Conservation (phyloP, 1,140 invertebrate species). For the Micrasema minimum region DNA sequence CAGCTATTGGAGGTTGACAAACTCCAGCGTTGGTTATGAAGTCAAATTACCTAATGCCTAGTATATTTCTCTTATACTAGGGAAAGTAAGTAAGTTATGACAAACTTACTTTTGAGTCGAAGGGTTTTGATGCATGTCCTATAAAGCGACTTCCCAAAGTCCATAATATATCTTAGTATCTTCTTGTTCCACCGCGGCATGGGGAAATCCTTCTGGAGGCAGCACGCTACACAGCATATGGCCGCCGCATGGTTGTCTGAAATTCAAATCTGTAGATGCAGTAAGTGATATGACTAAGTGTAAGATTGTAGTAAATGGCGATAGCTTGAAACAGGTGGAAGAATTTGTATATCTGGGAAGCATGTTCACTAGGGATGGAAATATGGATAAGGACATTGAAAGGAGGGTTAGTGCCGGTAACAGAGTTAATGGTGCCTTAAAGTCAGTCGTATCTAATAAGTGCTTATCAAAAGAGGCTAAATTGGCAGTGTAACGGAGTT, state of each 20-base stretch:
- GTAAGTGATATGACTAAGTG: background rate
- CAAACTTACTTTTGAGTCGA: conserved; percentile 24
- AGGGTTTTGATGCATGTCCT: conserved; percentile 15
- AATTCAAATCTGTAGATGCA: background rate
- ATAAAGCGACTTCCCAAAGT: conserved; percentile 14
- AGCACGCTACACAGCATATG: conserved; percentile 27
- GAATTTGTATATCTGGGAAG: background rate
- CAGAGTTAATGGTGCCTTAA: too few species aligned
- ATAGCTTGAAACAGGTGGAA: too few species aligned
- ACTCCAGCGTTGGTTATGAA: too few species aligned
- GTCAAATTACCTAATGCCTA: too few species aligned
- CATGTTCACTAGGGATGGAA: background rate
- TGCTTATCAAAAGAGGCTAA: too few species aligned
- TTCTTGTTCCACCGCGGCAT: conserved; percentile 23
- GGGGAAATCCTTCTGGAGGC: conserved; percentile 21
- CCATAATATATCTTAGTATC: conserved; percentile 14
- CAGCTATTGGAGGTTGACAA: too few species aligned
- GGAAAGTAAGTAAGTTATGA: too few species aligned
- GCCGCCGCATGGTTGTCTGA: conserved; percentile 28
- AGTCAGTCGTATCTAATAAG: too few species aligned
- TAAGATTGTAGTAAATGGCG: too few species aligned
- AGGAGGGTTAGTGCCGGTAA: too few species aligned
- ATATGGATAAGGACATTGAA: background rate
- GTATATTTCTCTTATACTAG: too few species aligned
- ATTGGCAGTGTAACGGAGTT: too few species aligned